These are phyloP conservation scores for Callinectes sapidus DNA, from an alignment of 2,888 invertebrate species.

Conservation along the genomic window DNA sequence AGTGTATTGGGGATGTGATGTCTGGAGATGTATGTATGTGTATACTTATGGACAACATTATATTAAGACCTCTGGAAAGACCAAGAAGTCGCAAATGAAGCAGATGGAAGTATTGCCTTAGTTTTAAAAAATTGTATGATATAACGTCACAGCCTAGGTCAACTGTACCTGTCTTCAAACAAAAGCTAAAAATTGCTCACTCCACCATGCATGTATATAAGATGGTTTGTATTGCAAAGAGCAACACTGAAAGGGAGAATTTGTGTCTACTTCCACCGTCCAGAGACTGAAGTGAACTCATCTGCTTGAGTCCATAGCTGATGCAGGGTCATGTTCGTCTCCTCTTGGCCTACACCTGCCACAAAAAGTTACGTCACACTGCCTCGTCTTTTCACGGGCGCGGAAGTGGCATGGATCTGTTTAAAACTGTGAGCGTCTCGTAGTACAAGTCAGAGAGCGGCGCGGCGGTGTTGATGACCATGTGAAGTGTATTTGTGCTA, in stretches of 20 bases:
- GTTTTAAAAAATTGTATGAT: no score
- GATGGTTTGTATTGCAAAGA: neutral
- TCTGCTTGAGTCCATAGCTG: neutral
- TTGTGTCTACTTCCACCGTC: neutral
- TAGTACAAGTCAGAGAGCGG: neutral
- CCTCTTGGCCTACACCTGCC: neutral
- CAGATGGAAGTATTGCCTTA: no score
- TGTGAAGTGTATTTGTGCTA: neutral
- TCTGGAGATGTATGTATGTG: no score
- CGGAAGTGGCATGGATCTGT: neutral
- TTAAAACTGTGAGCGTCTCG: neutral
- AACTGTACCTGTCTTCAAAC: neutral
- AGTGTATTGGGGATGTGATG: no score
- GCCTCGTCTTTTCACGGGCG: neutral
- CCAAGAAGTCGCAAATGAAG: no score
- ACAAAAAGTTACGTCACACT: neutral
- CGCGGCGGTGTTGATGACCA: neutral
- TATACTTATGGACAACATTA: no score
- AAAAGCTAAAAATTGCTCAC: neutral
- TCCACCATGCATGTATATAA: neutral
- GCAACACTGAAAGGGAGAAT: neutral
- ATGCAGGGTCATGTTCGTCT: neutral
- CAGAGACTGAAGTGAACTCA: neutral
- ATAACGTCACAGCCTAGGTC: neutral
- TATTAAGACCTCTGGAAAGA: no score